Evolutionary conservation across 2,888 invertebrate species (phyloP).

Genomic region (Campopleginae sp.): DNA sequence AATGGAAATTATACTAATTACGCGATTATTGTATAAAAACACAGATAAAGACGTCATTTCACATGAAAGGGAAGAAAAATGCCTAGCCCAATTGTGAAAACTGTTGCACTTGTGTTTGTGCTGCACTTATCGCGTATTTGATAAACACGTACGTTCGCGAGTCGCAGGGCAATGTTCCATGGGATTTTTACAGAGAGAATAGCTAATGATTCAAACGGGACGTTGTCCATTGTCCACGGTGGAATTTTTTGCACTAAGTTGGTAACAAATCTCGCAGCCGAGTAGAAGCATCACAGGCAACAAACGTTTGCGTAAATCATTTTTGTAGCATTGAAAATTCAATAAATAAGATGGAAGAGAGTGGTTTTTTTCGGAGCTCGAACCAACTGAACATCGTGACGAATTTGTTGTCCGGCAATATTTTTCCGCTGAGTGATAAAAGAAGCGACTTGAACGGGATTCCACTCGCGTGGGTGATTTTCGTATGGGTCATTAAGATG

Average conservation of each 20-base stretch:
- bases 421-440: constrained; percentile 63
- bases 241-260: neutral
- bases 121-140: neutral
- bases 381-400: constrained; percentile 67
- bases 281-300: neutral
- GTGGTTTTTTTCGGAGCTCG: constrained; percentile 68
- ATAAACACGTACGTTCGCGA: neutral
- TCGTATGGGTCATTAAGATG: constrained; percentile 61
- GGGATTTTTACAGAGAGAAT: constrained; percentile 10
- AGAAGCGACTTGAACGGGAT: neutral
- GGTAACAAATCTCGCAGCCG: neutral
- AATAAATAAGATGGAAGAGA: neutral
- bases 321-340: neutral
- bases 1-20: neutral
- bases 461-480: constrained; percentile 51
- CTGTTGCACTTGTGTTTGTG: neutral
- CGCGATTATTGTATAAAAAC: neutral
- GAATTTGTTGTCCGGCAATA: constrained; percentile 71
- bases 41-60: neutral
- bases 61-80: constrained; percentile 1
- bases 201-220: neutral
- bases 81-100: neutral
- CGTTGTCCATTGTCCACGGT: neutral
- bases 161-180: neutral
- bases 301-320: neutral